Conservation (phyloP, 2,797 vertebrate genomes). For the Columba guinea region DNA sequence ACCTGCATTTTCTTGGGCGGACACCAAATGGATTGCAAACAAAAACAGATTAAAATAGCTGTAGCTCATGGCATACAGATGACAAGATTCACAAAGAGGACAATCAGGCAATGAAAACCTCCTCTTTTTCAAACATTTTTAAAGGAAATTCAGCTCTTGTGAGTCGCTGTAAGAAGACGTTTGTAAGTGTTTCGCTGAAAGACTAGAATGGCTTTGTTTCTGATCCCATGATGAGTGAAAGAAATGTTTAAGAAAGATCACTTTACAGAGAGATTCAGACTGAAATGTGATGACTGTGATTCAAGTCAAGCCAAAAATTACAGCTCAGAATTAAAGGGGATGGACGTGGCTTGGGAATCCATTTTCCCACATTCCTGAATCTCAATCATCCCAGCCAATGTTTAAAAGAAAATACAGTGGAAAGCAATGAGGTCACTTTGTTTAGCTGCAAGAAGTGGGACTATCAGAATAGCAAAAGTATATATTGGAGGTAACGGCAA, state of each 20-base stretch:
- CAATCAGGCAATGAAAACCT: slow-evolving; percentile 86
- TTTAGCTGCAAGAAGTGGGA: slow-evolving; percentile 69
- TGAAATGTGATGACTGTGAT: slow-evolving; percentile 82
- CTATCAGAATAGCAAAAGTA: slow-evolving; percentile 56
- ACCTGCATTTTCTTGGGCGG: slow-evolving; percentile 86
- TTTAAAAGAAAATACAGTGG: slow-evolving; percentile 79
- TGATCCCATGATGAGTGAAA: slow-evolving; percentile 86
- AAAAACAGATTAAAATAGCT: slow-evolving; percentile 89
- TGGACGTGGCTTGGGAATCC: slow-evolving; percentile 79
- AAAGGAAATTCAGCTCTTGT: slow-evolving; percentile 91
- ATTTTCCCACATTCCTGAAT: slow-evolving; percentile 83
- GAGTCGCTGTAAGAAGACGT: slow-evolving; percentile 78
- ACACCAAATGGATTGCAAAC: slow-evolving; percentile 84
- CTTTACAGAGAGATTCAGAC: slow-evolving; percentile 81
- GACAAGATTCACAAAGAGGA: slow-evolving; percentile 88
- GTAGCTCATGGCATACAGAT: slow-evolving; percentile 92
- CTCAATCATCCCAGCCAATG: slow-evolving; percentile 83
- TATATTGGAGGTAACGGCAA: slow-evolving; percentile 53
- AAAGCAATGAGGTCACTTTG: slow-evolving; percentile 83
- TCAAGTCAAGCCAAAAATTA: slow-evolving; percentile 86
- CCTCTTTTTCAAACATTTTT: slow-evolving; percentile 78
- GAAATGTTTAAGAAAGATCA: slow-evolving; percentile 85
- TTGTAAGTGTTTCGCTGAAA: slow-evolving; percentile 83
- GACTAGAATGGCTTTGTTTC: slow-evolving; percentile 80
- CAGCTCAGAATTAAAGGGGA: slow-evolving; percentile 81